These are phyloP conservation scores for Epirrhoe tristata DNA, from an alignment of 2,888 invertebrate genomes.

Conservation along the genomic window DNA sequence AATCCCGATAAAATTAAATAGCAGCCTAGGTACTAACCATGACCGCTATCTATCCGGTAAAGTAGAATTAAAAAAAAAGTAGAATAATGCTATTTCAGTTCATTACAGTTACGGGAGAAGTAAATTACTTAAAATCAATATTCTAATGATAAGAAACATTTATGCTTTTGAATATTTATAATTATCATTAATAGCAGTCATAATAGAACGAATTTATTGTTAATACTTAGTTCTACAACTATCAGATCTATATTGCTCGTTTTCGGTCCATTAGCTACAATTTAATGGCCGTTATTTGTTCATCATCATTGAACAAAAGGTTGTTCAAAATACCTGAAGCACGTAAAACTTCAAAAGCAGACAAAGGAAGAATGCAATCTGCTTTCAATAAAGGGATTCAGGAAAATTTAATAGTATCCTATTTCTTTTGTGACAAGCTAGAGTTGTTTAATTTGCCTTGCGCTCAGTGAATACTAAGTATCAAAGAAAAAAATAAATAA, in stretches of 20 bases:
- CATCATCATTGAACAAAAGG: neutral
- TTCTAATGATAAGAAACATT: no score
- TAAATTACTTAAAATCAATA: no score
- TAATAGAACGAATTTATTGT: neutral
- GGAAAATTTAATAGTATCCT: conserved; percentile 4
- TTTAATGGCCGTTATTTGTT: neutral
- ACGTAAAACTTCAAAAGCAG: neutral
- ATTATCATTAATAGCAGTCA: no score
- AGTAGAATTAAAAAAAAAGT: no score
- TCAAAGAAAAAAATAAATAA: neutral
- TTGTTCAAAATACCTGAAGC: neutral
- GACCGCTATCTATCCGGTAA: no score
- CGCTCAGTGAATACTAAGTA: conserved; percentile 1
- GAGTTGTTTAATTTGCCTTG: neutral
- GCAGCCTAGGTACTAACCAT: no score
- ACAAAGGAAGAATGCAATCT: neutral
- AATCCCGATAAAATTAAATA: no score
- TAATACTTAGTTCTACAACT: neutral
- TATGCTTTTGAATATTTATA: no score
- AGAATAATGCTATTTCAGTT: no score
- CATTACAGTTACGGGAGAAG: no score
- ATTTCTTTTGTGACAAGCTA: conserved; percentile 12
- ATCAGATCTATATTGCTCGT: neutral
- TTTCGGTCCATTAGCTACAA: neutral
- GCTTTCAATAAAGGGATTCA: conserved; percentile 2